Evolutionary conservation across 2,113 vertebrate genomes (phyloP), one percentile per base, ranked within the genome.

Genomic region (Hippocampus guttulatus): DNA sequence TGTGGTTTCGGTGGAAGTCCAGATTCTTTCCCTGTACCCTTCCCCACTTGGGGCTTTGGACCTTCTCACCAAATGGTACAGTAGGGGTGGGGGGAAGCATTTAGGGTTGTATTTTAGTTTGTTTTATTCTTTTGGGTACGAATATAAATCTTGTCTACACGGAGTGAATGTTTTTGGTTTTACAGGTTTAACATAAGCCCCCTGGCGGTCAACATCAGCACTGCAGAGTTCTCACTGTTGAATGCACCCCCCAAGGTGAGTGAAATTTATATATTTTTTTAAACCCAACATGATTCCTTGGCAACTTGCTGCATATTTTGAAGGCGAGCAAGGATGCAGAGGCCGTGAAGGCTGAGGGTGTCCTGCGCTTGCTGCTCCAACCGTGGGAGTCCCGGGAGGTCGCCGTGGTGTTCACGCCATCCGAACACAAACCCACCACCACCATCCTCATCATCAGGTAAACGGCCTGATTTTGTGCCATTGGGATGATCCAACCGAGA

Each of bases 391-490:
- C 79, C 63, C 93, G 88, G 77, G 94, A 92, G 64, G 79, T 98
- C 9, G 92, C 94, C 14, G 93, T 99, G 8, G 88, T 93, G 64
- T 99, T 95, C 86, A 95, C 93, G 18, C 96, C 96, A 0, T 78
- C 92, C 20, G 95, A 96, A 84, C 94, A 96, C 74, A 96, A 92
- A 82, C 94, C 91, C 70, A 94, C 95, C 69, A 84, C 92, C 66
- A 98, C 96, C 5, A 84, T 98, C 83, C 94, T 98, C 79, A 85
- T 96, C 54, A 94, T 96, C 85, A 95, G 95, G 95, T 97, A 93
- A 3, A n/a, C 1, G 33, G 33, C 33, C 33, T 38, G 33, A 38
- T 38, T 38, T 38, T 6, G 33, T 38, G 33, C 33, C 33, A 38
- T 38, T 38, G 33, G 33, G 33, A 38, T 38, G 33, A 38, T 38